phyloP scores from a whole-genome alignment of 1,140 invertebrate genomes.

The Trypoxylus dichotomus region DNA sequence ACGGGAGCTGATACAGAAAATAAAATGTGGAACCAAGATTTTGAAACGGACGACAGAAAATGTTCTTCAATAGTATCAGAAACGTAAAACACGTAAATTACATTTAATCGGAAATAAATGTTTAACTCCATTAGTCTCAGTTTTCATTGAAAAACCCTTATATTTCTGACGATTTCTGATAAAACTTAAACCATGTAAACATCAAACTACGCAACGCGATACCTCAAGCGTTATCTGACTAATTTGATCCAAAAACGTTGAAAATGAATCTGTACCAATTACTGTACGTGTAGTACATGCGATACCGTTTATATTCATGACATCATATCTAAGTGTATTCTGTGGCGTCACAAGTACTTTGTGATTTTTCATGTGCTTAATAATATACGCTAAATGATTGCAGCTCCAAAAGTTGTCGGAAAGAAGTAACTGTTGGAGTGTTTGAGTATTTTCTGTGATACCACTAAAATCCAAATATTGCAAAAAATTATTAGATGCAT shows the following conservation, averaged over 20 bases:
- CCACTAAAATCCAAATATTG: slow-evolving; percentile 43
- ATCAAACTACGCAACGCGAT: not conserved
- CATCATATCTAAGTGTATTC: slow-evolving; percentile 38
- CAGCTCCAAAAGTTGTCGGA: slow-evolving; percentile 48
- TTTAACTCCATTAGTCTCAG: too few species aligned
- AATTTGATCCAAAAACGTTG: not conserved
- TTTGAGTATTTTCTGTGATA: slow-evolving; percentile 40
- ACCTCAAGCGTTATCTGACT: not conserved
- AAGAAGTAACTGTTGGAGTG: slow-evolving; percentile 38
- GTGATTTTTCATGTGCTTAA: slow-evolving; percentile 43
- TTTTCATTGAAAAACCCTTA: too few species aligned
- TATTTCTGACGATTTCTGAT: too few species aligned
- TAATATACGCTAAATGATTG: slow-evolving; percentile 38
- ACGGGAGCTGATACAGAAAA: too few species aligned
- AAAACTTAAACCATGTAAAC: too few species aligned
- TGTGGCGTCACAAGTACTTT: slow-evolving; percentile 39
- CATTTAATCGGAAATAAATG: too few species aligned
- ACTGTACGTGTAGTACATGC: slow-evolving; percentile 41
- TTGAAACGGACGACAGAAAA: too few species aligned
- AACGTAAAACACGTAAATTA: too few species aligned
- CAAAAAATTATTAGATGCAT: slow-evolving; percentile 45
- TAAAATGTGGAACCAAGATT: too few species aligned
- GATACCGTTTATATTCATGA: slow-evolving; percentile 48
- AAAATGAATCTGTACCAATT: not conserved
- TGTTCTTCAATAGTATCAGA: too few species aligned